Evolutionary conservation across 2,113 vertebrate genomes (phyloP).

Genomic region (Hippocampus abdominalis): DNA sequence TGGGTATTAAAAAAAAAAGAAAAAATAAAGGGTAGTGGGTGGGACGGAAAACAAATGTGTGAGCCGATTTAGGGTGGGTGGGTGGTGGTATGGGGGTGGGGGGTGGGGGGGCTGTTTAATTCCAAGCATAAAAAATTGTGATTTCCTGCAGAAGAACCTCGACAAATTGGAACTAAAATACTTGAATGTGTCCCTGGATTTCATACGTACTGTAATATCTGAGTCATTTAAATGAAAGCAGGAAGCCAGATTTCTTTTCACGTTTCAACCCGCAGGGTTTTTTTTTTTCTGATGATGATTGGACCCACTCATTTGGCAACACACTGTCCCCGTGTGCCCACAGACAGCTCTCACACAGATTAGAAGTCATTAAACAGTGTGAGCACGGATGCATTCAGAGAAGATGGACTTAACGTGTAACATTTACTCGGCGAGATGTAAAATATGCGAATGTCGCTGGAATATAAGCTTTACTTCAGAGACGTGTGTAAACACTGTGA

Average conservation of each 20-base stretch:
- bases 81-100: background rate
- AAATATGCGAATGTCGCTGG: constrained; percentile 41
- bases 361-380: constrained; percentile 53
- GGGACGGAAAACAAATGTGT: constrained; percentile 70
- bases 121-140: constrained; percentile 49
- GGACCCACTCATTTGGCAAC: constrained; percentile 66
- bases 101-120: constrained; percentile 40
- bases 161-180: constrained; percentile 51
- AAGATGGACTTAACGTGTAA: background rate
- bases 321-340: constrained; percentile 61
- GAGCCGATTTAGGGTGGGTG: constrained; percentile 61
- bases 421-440: constrained; percentile 19
- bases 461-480: constrained; percentile 35
- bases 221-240: constrained; percentile 46
- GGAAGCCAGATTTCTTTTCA: constrained; percentile 28
- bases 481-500: constrained; percentile 64
- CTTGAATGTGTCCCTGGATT: constrained; percentile 43
- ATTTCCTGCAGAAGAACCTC: constrained; percentile 51
- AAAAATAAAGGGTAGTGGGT: constrained; percentile 65
- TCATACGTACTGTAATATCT: constrained; percentile 30
- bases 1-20: constrained; percentile 61
- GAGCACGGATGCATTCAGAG: constrained; percentile 9
- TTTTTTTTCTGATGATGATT: constrained; percentile 67
- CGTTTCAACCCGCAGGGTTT: constrained; percentile 56
- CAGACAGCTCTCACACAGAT: constrained; percentile 57